These are phyloP conservation scores for Epinephelus lanceolatus DNA, from an alignment of 2,113 vertebrate species.

Conservation along the genomic window DNA sequence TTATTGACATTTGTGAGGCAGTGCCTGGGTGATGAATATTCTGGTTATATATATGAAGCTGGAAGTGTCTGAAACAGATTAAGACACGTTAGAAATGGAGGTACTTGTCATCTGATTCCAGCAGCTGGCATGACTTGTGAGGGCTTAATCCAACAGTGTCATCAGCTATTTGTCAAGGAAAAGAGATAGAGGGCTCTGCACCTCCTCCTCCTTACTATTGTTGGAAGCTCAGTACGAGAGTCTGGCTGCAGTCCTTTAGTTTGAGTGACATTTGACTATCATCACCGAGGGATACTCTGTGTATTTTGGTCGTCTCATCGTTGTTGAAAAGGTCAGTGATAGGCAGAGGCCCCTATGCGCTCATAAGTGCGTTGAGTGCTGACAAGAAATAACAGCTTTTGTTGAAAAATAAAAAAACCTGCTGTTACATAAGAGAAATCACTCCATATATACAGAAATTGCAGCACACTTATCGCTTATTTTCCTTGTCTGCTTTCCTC, in stretches of 20 bases:
- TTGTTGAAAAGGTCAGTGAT: slow-evolving; percentile 70
- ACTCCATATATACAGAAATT: slow-evolving; percentile 57
- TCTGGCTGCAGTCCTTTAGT: slow-evolving; percentile 50
- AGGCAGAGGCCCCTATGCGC: slow-evolving; percentile 28
- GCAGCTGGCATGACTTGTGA: slow-evolving; percentile 75
- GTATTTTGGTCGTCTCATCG: slow-evolving; percentile 63
- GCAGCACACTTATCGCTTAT: slow-evolving; percentile 61
- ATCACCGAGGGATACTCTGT: slow-evolving; percentile 19
- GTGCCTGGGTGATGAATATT: slow-evolving; percentile 42
- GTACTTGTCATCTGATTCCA: slow-evolving; percentile 71
- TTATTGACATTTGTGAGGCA: slow-evolving; percentile 51
- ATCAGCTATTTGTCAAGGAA: slow-evolving; percentile 69
- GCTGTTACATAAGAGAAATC: slow-evolving; percentile 63
- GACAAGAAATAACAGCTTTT: slow-evolving; percentile 60
- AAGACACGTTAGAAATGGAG: slow-evolving; percentile 48
- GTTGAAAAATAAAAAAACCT: slow-evolving; percentile 11
- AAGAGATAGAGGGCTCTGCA: slow-evolving; percentile 41
- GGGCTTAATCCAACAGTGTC: slow-evolving; percentile 70
- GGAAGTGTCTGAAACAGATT: slow-evolving; percentile 54
- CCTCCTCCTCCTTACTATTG: slow-evolving; percentile 48
- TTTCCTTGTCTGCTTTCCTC: slow-evolving; percentile 60
- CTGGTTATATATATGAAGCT: slow-evolving; percentile 38
- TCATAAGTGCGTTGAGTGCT: slow-evolving; percentile 38
- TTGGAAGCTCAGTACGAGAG: slow-evolving; percentile 44
- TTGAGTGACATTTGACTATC: slow-evolving; percentile 66